These are phyloP conservation scores for Spheniscus mendiculus DNA, from an alignment of 2,113 vertebrate genomes.

Conservation along the genomic window DNA sequence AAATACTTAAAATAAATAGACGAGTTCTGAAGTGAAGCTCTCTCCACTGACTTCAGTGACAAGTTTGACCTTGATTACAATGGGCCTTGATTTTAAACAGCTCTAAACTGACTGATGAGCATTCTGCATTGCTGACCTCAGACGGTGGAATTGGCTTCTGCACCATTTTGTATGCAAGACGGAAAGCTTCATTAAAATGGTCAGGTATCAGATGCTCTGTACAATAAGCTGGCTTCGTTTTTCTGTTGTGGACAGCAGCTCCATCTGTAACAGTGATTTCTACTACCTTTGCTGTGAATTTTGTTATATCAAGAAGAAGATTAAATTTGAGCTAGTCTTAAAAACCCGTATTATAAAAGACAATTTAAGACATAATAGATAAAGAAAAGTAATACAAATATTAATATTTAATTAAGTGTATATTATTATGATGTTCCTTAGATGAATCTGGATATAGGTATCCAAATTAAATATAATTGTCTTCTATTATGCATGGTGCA, in stretches of 20 bases:
- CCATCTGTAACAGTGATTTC: neutral
- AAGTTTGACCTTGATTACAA: neutral
- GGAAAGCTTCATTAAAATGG: neutral
- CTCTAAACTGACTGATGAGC: neutral
- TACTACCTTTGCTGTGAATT: neutral
- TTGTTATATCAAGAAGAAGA: neutral
- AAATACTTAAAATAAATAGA: neutral
- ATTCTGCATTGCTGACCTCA: slow-evolving; percentile 7
- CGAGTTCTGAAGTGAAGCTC: neutral
- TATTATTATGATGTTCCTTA: neutral
- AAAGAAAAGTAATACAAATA: neutral
- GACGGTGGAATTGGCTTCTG: neutral
- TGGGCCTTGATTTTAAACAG: neutral
- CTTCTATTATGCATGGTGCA: neutral
- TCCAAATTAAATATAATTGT: neutral
- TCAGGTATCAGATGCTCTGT: neutral
- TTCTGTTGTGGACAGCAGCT: neutral
- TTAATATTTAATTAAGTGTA: neutral
- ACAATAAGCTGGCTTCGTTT: neutral
- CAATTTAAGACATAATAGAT: neutral
- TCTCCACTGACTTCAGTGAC: neutral
- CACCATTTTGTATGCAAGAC: neutral
- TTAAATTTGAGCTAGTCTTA: neutral
- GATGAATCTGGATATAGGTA: neutral
- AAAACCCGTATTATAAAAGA: neutral